phyloP scores from a whole-genome alignment of 1,140 invertebrate genomes.

The Ceratitis capitata region DNA sequence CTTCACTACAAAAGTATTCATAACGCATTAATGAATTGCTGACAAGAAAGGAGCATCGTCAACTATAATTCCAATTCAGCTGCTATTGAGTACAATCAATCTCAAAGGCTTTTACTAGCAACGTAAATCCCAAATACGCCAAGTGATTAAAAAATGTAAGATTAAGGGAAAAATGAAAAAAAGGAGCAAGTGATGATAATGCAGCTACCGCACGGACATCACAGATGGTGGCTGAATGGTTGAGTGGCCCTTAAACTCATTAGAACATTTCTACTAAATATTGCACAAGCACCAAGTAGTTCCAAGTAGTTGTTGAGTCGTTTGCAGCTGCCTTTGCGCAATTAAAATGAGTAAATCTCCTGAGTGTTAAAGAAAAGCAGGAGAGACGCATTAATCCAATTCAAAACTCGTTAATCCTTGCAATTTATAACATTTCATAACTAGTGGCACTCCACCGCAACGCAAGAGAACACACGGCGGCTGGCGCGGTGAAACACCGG shows the following conservation, averaged over 20 bases:
- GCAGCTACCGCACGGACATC: neutral
- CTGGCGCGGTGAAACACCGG: no score
- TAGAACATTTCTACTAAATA: neutral
- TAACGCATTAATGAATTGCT: neutral
- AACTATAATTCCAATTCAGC: neutral
- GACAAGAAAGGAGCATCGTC: no score
- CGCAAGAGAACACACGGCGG: neutral
- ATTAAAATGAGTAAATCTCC: slow-evolving; percentile 37
- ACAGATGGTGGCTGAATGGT: neutral
- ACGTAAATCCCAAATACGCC: neutral
- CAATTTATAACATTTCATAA: slow-evolving; percentile 36
- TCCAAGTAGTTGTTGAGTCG: neutral
- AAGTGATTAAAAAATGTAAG: neutral
- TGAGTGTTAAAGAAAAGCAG: neutral
- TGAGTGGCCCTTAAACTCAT: slow-evolving; percentile 6
- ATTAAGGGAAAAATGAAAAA: neutral
- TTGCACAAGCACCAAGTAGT: no score
- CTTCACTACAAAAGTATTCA: no score
- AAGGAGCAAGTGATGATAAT: neutral
- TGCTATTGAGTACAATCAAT: slow-evolving; percentile 25
- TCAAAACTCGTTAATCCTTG: slow-evolving; percentile 23
- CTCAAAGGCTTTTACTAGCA: slow-evolving; percentile 19
- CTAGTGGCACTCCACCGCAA: neutral
- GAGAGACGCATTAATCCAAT: neutral
- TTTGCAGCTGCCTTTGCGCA: neutral